Base-by-base conservation (phyloP, 2,888 invertebrate genomes). In the Agrotis ipsilon region DNA sequence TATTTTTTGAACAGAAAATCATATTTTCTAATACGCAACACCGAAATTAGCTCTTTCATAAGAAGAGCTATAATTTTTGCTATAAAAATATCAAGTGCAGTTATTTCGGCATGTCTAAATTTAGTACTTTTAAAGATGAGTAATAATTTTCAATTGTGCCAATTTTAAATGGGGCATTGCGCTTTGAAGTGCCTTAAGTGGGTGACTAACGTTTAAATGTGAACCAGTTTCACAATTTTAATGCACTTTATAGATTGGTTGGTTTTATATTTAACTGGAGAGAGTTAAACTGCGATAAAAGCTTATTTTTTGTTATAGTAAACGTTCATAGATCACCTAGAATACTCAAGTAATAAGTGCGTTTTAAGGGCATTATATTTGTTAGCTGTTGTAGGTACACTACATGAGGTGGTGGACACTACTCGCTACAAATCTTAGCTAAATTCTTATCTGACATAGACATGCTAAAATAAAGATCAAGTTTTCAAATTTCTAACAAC, bases 171-270 rank as follows among this genome's bases (percentile, higher is more conserved):
- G 60, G 72, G 0, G 49, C 54, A 48, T 46, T 54, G 24, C 61
- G n/a, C n/a, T 58, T 49, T 70, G 18, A 70, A 75, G 62, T 70
- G 49, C 9, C 48, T 0, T 48, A 62, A 70, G 62, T 77, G 78
- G 54, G 7, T 77, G 75, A 77, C 11, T 63, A 51, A 78, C 49
- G 32, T 24, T 7, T 14, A 48, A 49, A 70, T 62, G 21, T 55
- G 14, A 16, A 55, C 11, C 27, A 6, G 39, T 39, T 69, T 39
- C 49, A 18, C 4, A 59, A 60, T 59, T 32, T 54, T 0, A 1
- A 51, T 49, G 46, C 24, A 39, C 4, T 67, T 11, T 32, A 18
- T 46, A 13, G 32, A 21, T 48, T 7, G 9, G 11, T n/a, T n/a
- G 1, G 18, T 21, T n/a, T 21, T 48, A 32, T 32, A 48, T 65